These are phyloP conservation scores for Scaptomyza montana DNA, from an alignment of 1,140 invertebrate genomes.

Conservation along the genomic window DNA sequence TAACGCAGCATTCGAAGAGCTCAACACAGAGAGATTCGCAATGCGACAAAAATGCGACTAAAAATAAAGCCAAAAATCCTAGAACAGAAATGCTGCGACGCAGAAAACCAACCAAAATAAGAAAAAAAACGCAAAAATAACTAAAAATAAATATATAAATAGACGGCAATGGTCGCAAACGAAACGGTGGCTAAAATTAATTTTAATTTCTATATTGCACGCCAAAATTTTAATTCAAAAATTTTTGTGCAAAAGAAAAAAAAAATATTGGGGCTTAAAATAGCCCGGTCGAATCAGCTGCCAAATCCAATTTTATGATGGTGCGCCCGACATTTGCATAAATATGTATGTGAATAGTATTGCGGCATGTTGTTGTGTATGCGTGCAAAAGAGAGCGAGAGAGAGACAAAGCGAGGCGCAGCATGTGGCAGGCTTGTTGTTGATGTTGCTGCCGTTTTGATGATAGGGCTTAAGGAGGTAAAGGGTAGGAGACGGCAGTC, in stretches of 20 bases:
- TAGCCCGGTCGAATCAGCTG: slow-evolving; percentile 62
- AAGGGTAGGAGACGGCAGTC: slow-evolving; percentile 6
- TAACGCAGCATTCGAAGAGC: slow-evolving; percentile 11
- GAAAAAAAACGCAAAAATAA: slow-evolving; percentile 38
- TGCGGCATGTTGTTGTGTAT: slow-evolving; percentile 4
- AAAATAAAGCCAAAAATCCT: slow-evolving; percentile 63
- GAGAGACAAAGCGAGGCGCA: slow-evolving; percentile 44
- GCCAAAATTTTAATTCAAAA: slow-evolving; percentile 55
- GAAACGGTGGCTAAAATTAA: slow-evolving; percentile 59
- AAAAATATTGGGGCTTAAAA: slow-evolving; percentile 54
- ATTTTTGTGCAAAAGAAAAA: slow-evolving; percentile 20
- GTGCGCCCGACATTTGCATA: slow-evolving; percentile 71
- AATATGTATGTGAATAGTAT: slow-evolving; percentile 45
- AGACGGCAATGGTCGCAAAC: slow-evolving; percentile 18
- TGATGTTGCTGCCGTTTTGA: slow-evolving; percentile 56
- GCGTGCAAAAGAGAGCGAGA: slow-evolving; percentile 4
- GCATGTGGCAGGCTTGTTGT: slow-evolving; percentile 70
- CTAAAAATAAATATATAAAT: slow-evolving; percentile 76
- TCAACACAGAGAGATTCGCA: slow-evolving; percentile 57
- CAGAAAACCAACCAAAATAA: slow-evolving; percentile 7
- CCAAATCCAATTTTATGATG: slow-evolving; percentile 82
- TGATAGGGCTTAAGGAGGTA: slow-evolving; percentile 1
- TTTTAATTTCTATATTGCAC: slow-evolving; percentile 61
- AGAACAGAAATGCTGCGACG: slow-evolving; percentile 25
- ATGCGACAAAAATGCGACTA: slow-evolving; percentile 80